Percentiles rank a stretch among this genome's conserved stretches.
Conservation (phyloP, 92 coral and sea anemone genomes). For the Epizoanthus scotinus region DNA sequence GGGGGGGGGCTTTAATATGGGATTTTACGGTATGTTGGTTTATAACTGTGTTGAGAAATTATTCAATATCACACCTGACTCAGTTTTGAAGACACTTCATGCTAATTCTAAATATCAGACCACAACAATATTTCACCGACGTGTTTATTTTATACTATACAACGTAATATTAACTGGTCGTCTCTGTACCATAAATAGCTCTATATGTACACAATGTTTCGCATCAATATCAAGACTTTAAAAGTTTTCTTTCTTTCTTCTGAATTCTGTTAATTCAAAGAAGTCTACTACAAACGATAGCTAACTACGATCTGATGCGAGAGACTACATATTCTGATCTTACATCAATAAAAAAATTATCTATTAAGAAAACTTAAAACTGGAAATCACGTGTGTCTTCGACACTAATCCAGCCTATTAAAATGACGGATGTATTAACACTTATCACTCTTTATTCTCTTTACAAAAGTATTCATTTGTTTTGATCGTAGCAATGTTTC, state of each 20-base stretch:
- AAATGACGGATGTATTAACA: not conserved
- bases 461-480: not conserved
- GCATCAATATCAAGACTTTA: too few species aligned
- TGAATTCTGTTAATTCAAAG: not conserved
- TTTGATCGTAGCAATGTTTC: not conserved
- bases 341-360: not conserved
- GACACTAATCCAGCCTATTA: constrained; percentile 24
- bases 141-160: constrained; percentile 1
- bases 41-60: too few species aligned
- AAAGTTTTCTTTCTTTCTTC: not conserved
- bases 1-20: too few species aligned
- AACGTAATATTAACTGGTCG: not conserved
- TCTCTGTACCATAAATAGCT: constrained; percentile 5
- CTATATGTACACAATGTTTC: not conserved
- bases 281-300: not conserved
- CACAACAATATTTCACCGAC: not conserved
- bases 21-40: too few species aligned
- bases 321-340: not conserved
- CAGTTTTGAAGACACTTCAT: too few species aligned
- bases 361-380: not conserved
- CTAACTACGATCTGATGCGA: not conserved
- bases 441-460: not conserved
- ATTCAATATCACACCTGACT: too few species aligned
- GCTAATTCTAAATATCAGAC: not conserved
- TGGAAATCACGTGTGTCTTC: not conserved